phyloP scores from a whole-genome alignment of 2,113 vertebrate species.

The Callipepla squamata region DNA sequence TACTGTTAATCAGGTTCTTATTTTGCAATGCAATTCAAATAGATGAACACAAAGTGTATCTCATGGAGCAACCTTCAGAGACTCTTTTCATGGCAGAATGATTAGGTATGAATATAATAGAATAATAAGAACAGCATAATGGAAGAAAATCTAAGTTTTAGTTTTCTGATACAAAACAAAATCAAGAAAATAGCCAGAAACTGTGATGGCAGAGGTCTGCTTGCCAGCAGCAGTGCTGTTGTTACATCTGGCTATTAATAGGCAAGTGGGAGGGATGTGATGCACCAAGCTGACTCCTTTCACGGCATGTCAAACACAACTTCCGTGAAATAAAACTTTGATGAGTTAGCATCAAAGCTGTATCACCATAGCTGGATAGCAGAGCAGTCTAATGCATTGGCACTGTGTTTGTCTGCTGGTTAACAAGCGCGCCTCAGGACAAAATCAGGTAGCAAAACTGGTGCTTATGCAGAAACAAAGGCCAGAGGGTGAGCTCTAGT shows the following conservation, averaged over 20 bases:
- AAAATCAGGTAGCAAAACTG: not conserved
- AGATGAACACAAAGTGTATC: not conserved
- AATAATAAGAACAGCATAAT: not conserved
- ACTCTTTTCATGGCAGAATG: not conserved
- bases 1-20: not conserved
- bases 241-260: not conserved
- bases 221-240: not conserved
- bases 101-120: not conserved
- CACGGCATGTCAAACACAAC: not conserved
- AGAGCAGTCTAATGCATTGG: not conserved
- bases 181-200: not conserved
- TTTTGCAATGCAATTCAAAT: not conserved
- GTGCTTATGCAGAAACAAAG: not conserved
- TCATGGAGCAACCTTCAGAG: not conserved
- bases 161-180: not conserved
- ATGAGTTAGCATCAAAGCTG: not conserved
- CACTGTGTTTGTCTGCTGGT: not conserved
- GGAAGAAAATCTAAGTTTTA: not conserved
- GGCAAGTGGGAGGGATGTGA: not conserved
- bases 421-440: not conserved
- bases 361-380: not conserved
- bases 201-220: not conserved
- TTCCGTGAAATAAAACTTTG: not conserved
- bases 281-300: not conserved
- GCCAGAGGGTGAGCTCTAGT: not conserved